These are phyloP conservation scores for Digitonthophagus gazella DNA, from an alignment of 2,888 invertebrate species.

Conservation along the genomic window DNA sequence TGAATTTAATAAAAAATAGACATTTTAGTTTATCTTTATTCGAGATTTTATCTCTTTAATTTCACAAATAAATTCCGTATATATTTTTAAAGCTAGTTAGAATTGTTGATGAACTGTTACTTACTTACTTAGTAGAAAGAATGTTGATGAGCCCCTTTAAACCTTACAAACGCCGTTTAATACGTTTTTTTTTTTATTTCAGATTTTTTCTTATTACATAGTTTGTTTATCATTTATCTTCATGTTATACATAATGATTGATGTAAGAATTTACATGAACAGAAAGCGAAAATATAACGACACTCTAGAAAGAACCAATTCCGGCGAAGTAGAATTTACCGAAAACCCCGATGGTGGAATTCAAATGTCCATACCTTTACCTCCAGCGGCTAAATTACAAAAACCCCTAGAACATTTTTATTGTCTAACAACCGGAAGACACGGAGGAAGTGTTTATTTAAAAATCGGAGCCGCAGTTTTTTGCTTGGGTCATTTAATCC, in stretches of 20 bases:
- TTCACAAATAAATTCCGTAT: no score
- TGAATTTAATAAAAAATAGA: no score
- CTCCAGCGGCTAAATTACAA: constrained; percentile 43
- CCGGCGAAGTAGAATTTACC: constrained; percentile 38
- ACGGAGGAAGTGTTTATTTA: constrained; percentile 71
- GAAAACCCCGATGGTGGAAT: constrained; percentile 40
- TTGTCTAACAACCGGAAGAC: constrained; percentile 66
- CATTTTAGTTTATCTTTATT: no score
- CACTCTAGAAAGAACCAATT: constrained; percentile 34
- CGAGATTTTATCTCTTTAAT: no score
- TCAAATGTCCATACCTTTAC: constrained; percentile 47
- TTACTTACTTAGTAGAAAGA: no score
- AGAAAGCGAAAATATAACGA: constrained; percentile 49
- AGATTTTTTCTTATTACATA: constrained; percentile 64
- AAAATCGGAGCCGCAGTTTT: constrained; percentile 77
- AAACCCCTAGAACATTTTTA: constrained; percentile 57
- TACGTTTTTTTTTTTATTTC: constrained; percentile 35
- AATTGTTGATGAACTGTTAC: no score
- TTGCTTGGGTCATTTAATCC: constrained; percentile 75
- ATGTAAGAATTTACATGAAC: constrained; percentile 60
- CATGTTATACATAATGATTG: constrained; percentile 60
- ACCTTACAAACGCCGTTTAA: no score
- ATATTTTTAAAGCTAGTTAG: no score
- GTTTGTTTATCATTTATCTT: constrained; percentile 61
- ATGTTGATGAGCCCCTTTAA: no score